These are phyloP conservation scores for Rapana venosa DNA, from an alignment of 2,888 invertebrate genomes.

Conservation along the genomic window DNA sequence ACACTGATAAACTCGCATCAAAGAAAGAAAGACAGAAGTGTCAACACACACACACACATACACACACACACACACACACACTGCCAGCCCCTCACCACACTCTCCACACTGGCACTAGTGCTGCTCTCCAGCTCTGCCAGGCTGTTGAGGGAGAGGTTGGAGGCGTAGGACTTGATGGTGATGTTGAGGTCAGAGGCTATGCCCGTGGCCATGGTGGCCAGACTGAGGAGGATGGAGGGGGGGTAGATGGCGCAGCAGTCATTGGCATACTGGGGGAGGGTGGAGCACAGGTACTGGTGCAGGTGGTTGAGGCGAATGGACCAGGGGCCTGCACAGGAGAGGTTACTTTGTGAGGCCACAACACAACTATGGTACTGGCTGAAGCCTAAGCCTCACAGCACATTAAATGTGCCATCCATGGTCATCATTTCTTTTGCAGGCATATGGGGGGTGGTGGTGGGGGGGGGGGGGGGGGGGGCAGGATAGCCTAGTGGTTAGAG, in stretches of 20 bases:
- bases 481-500: too few relatives aligned
- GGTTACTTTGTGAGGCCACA: neutral
- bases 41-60: neutral
- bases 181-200: slow-evolving; percentile 56
- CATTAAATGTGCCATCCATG: too few relatives aligned
- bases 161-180: slow-evolving; percentile 58
- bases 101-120: slow-evolving; percentile 24
- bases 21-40: too few relatives aligned
- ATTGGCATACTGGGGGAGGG: slow-evolving; percentile 66
- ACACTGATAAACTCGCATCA: too few relatives aligned
- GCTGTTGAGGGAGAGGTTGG: slow-evolving; percentile 56
- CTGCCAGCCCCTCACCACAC: neutral
- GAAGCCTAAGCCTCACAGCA: too few relatives aligned
- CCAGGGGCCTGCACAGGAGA: slow-evolving; percentile 59
- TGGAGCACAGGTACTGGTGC: slow-evolving; percentile 68
- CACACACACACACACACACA: neutral
- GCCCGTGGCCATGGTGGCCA: slow-evolving; percentile 1
- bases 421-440: too few relatives aligned
- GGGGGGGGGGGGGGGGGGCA: too few relatives aligned
- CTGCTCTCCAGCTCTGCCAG: slow-evolving; percentile 53
- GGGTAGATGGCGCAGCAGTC: slow-evolving; percentile 73
- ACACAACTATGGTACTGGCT: neutral
- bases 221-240: slow-evolving; percentile 64
- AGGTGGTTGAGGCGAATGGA: slow-evolving; percentile 64
- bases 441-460: too few relatives aligned